Conservation (phyloP, 2,113 vertebrate species). For the Varanus komodoensis region DNA sequence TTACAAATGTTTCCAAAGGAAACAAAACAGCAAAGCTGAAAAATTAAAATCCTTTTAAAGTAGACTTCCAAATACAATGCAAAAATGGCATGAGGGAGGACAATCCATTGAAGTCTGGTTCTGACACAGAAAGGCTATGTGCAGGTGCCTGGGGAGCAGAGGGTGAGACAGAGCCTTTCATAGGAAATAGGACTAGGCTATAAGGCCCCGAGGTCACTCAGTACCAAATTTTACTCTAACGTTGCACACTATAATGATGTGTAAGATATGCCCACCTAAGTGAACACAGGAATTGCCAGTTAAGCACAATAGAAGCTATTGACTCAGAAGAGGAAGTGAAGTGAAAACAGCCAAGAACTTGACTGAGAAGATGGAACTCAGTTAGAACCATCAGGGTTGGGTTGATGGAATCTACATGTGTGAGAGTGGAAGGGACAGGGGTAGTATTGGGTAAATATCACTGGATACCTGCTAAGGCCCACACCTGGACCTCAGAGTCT, state of each 20-base stretch:
- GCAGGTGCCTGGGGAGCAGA: background rate
- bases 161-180: background rate
- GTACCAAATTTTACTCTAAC: background rate
- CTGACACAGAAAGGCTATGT: slow-evolving; percentile 13
- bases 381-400: background rate
- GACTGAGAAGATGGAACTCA: background rate
- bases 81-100: slow-evolving; percentile 14
- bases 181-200: background rate
- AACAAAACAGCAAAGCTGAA: slow-evolving; percentile 55
- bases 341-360: background rate
- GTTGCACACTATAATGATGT: too few relatives aligned
- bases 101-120: background rate
- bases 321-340: background rate
- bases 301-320: background rate
- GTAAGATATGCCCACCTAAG: background rate
- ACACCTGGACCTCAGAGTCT: background rate
- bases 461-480: background rate
- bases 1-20: slow-evolving; percentile 65
- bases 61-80: slow-evolving; percentile 6
- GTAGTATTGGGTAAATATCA: background rate
- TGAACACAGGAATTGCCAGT: background rate
- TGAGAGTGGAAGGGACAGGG: too few relatives aligned
- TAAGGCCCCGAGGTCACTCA: background rate
- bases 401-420: background rate
- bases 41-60: slow-evolving; percentile 45